These are phyloP conservation scores for Ormyrus nitidulus DNA, from an alignment of 2,888 invertebrate genomes.

Conservation along the genomic window DNA sequence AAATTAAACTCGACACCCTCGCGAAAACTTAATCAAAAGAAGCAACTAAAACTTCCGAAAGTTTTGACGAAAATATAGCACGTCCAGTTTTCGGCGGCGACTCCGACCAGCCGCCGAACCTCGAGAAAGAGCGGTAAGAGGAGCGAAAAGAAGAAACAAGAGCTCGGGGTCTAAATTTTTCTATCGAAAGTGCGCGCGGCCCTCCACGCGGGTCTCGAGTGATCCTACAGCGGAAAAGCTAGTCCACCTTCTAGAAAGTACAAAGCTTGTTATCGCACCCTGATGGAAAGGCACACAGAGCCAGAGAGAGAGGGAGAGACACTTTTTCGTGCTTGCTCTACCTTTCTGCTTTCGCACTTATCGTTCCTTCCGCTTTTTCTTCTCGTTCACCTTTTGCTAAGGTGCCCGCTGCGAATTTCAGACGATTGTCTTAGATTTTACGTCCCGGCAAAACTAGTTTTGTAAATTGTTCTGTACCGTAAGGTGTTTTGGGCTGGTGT, in stretches of 20 bases:
- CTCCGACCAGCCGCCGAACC: not conserved
- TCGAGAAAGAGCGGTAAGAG: not conserved
- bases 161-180: constrained; percentile 43
- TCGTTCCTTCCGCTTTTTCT: not conserved
- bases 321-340: not conserved
- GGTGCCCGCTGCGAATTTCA: not conserved
- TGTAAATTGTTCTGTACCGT: too few relatives aligned
- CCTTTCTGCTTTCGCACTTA: constrained; percentile 16
- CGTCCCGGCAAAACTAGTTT: too few relatives aligned
- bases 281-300: constrained; percentile 54
- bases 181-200: constrained; percentile 18
- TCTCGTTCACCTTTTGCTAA: not conserved
- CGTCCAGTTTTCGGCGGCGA: too few relatives aligned
- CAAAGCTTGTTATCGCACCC: constrained; percentile 70
- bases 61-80: too few relatives aligned
- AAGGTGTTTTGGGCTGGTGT: too few relatives aligned
- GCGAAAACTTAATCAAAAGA: too few relatives aligned
- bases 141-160: not conserved
- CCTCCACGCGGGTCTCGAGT: constrained; percentile 65
- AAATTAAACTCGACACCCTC: too few relatives aligned
- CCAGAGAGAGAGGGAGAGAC: not conserved
- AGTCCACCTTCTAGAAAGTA: constrained; percentile 63
- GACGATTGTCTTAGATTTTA: not conserved
- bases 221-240: constrained; percentile 65
- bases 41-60: too few relatives aligned